phyloP scores from a whole-genome alignment of 2,888 invertebrate species.

The Drosophila barbarae region DNA sequence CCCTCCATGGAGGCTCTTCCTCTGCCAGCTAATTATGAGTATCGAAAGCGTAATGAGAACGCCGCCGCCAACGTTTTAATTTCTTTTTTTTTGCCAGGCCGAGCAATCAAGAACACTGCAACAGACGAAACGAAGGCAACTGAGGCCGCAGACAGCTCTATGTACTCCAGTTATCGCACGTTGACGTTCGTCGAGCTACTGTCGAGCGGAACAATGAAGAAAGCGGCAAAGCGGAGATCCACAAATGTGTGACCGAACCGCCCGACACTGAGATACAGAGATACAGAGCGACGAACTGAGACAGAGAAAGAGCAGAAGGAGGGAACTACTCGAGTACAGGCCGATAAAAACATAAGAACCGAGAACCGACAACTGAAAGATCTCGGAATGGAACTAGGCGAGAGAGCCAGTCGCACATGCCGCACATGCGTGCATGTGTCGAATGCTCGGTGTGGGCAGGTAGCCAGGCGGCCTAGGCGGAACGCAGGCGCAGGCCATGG shows the following conservation, averaged over 20 bases:
- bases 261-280: slow-evolving; percentile 5
- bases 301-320: slow-evolving; percentile 36
- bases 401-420: slow-evolving; percentile 31
- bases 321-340: slow-evolving; percentile 42
- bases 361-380: slow-evolving; percentile 26
- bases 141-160: slow-evolving; percentile 16
- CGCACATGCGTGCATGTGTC: slow-evolving; percentile 42
- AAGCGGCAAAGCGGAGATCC: slow-evolving; percentile 46
- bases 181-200: slow-evolving; percentile 51
- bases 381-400: slow-evolving; percentile 17
- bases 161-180: slow-evolving; percentile 67
- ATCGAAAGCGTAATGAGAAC: slow-evolving; percentile 42
- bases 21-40: slow-evolving; percentile 45
- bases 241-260: slow-evolving; percentile 43
- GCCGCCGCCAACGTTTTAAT: slow-evolving; percentile 36
- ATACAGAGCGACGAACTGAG: slow-evolving; percentile 16
- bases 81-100: slow-evolving; percentile 32
- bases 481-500: slow-evolving; percentile 36
- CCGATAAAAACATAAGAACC: slow-evolving; percentile 63
- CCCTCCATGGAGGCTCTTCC: slow-evolving; percentile 35
- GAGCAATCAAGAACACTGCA: slow-evolving; percentile 23
- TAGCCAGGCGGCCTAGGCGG: slow-evolving; percentile 34
- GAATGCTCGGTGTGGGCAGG: slow-evolving; percentile 22
- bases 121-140: slow-evolving; percentile 11
- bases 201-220: slow-evolving; percentile 45